Conservation (phyloP, 2,113 vertebrate genomes). For the Pipa parva region DNA sequence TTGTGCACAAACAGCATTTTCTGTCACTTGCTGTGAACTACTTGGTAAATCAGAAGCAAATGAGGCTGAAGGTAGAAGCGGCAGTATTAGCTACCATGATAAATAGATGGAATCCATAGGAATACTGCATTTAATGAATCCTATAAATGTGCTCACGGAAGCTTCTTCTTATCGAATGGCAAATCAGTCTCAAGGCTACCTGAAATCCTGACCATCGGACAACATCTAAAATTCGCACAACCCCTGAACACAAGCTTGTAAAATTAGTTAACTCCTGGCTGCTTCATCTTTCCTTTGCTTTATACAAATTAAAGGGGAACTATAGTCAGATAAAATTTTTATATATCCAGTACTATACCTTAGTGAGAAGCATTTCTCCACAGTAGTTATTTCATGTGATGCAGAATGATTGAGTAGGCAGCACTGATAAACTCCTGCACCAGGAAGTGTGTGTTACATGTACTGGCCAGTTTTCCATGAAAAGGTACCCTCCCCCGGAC, state of each 20-base stretch:
- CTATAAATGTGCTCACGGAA: slow-evolving; percentile 30
- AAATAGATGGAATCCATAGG: slow-evolving; percentile 11
- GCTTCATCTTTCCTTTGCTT: background rate
- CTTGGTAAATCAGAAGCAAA: too few species aligned
- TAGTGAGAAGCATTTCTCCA: too few species aligned
- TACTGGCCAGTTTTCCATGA: too few species aligned
- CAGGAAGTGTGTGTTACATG: background rate
- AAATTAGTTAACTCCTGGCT: slow-evolving; percentile 10
- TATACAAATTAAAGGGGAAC: background rate
- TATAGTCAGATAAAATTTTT: background rate
- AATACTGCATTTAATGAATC: slow-evolving; percentile 31
- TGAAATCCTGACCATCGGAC: slow-evolving; percentile 1
- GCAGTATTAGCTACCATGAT: slow-evolving; percentile 24
- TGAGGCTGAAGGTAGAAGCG: background rate
- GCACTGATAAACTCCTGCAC: too few species aligned
- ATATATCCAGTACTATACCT: background rate
- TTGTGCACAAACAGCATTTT: too few species aligned
- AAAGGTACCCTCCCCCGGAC: too few species aligned
- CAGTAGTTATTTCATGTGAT: too few species aligned
- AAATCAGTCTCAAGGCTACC: slow-evolving; percentile 30
- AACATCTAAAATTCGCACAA: background rate
- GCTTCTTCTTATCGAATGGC: slow-evolving; percentile 9
- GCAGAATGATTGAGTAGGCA: too few species aligned
- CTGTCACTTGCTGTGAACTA: too few species aligned
- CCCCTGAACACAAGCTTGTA: background rate